Evolutionary conservation across 1,140 invertebrate species (phyloP).

Genomic region (Parasteatoda tepidariorum): DNA sequence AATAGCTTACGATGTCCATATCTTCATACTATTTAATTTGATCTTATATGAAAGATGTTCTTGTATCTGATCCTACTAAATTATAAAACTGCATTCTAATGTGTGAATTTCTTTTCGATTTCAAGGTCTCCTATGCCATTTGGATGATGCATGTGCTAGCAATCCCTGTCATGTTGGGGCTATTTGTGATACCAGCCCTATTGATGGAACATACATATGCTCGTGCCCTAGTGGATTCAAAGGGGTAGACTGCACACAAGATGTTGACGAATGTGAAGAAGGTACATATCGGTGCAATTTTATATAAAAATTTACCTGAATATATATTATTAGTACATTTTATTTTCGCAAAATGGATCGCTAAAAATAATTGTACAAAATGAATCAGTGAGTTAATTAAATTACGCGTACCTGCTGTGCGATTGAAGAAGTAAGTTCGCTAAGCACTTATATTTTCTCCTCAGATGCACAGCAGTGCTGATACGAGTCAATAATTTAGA

Average conservation of each 20-base stretch:
- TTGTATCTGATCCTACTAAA: not conserved
- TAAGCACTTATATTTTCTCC: too few relatives aligned
- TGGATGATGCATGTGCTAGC: conserved; percentile 95
- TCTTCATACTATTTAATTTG: not conserved
- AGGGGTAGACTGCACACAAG: conserved; percentile 90
- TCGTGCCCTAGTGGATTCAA: conserved; percentile 92
- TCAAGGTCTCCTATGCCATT: conserved; percentile 86
- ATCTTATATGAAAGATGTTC: too few relatives aligned
- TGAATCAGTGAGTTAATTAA: too few relatives aligned
- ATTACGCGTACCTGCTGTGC: too few relatives aligned
- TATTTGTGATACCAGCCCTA: conserved; percentile 94
- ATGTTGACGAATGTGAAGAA: conserved; percentile 97
- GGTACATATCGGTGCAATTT: conserved; percentile 71
- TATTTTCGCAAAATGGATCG: too few relatives aligned
- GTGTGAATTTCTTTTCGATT: not conserved
- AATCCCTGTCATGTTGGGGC: conserved; percentile 95
- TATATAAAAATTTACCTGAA: not conserved
- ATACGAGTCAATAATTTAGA: too few relatives aligned
- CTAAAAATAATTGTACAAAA: too few relatives aligned
- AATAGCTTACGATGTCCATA: not conserved
- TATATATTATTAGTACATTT: too few relatives aligned
- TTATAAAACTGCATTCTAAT: not conserved
- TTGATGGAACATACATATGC: conserved; percentile 94
- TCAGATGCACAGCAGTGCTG: too few relatives aligned
- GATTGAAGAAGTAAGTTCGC: too few relatives aligned